Evolutionary conservation across 2,113 vertebrate genomes (phyloP).

Genomic region (Phaethon lepturus): DNA sequence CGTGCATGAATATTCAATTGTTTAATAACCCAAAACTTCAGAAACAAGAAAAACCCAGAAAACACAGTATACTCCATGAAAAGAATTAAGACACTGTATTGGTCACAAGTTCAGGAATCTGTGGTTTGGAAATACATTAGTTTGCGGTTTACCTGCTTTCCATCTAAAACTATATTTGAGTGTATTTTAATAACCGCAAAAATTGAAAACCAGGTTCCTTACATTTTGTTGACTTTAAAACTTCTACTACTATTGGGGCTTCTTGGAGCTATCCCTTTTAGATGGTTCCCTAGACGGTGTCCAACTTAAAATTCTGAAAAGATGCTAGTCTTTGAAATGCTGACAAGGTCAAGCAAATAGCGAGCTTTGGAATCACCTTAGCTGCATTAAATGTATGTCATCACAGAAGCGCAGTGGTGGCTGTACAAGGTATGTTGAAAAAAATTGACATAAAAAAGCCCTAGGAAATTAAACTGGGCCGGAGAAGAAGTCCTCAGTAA

Average conservation of each 20-base stretch:
- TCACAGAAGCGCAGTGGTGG: background rate
- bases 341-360: background rate
- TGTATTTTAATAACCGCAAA: background rate
- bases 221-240: background rate
- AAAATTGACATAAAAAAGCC: background rate
- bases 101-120: background rate
- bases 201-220: background rate
- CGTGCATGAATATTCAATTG: background rate
- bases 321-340: background rate
- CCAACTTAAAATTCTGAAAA: background rate
- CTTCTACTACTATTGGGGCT: background rate
- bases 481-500: background rate
- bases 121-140: background rate
- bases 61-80: background rate
- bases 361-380: background rate
- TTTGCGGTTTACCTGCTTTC: background rate
- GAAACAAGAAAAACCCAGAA: background rate
- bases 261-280: background rate
- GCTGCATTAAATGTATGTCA: background rate
- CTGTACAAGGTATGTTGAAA: background rate
- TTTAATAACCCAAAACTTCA: background rate
- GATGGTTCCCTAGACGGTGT: background rate
- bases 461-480: background rate
- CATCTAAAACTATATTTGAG: background rate
- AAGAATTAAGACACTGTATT: background rate